A percentile compares a stretch with the other conserved stretches of the same genome.
These are phyloP conservation scores for Nycticryphes semicollaris DNA, from an alignment of 2,113 vertebrate genomes.

Conservation along the genomic window DNA sequence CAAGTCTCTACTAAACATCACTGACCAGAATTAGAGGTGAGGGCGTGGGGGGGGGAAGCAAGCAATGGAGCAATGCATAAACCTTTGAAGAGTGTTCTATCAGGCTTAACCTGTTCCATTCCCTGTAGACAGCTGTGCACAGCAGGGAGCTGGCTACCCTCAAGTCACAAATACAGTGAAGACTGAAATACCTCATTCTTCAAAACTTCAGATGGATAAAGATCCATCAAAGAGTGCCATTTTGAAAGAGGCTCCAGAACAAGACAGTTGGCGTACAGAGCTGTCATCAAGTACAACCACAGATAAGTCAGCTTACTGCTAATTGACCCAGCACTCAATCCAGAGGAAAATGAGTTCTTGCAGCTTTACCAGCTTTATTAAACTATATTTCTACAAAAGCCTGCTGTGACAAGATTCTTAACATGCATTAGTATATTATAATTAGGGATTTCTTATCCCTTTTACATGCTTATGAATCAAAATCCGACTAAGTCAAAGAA, in stretches of 20 bases:
- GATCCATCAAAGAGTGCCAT: background rate
- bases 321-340: background rate
- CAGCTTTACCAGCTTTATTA: background rate
- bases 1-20: background rate
- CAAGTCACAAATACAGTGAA: rapidly evolving
- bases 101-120: rapidly evolving
- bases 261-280: background rate
- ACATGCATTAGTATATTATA: background rate
- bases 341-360: background rate
- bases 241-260: background rate
- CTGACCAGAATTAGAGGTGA: background rate
- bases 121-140: background rate
- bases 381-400: background rate
- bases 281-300: background rate
- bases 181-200: background rate
- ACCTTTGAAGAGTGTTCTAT: background rate
- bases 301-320: background rate
- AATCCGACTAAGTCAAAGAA: background rate
- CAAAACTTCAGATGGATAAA: background rate
- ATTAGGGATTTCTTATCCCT: constrained; percentile 22
- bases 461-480: background rate
- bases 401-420: background rate
- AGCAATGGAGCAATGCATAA: background rate
- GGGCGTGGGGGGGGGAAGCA: background rate
- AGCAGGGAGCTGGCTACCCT: background rate